phyloP scores from a whole-genome alignment of 2,113 vertebrate genomes.

The Oenanthe oenanthe region DNA sequence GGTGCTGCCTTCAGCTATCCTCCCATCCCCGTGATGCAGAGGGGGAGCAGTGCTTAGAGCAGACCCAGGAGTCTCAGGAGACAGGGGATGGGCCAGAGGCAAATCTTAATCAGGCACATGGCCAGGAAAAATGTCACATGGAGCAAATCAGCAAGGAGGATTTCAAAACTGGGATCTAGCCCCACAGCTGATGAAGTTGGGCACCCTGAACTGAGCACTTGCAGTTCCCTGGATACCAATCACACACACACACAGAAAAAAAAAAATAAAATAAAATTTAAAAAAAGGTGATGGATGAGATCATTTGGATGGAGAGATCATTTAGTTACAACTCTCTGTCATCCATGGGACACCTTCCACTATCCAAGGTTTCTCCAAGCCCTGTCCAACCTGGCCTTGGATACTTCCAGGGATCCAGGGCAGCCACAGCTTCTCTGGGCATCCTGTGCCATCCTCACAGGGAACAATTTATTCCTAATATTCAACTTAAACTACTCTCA shows the following conservation, averaged over 20 bases:
- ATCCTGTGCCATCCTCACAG: neutral
- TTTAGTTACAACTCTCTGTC: neutral
- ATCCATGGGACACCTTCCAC: neutral
- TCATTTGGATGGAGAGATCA: neutral
- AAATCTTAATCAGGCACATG: neutral
- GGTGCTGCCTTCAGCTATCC: neutral
- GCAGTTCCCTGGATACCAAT: neutral
- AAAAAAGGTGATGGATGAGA: too few species aligned
- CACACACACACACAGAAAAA: neutral
- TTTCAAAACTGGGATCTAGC: neutral
- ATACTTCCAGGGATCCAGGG: neutral
- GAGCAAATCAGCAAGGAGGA: neutral
- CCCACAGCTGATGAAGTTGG: neutral
- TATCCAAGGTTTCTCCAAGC: neutral
- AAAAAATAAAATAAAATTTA: too few species aligned
- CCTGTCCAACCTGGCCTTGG: neutral
- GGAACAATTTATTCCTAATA: neutral
- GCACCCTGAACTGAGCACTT: neutral
- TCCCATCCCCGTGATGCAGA: rapidly evolving
- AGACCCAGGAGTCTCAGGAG: neutral
- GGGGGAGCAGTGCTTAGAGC: neutral
- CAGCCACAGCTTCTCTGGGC: neutral
- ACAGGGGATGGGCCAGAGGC: neutral
- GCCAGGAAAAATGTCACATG: neutral
- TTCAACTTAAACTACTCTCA: neutral